Conservation (phyloP, 2,888 invertebrate species). For the Corythucha ciliata region DNA sequence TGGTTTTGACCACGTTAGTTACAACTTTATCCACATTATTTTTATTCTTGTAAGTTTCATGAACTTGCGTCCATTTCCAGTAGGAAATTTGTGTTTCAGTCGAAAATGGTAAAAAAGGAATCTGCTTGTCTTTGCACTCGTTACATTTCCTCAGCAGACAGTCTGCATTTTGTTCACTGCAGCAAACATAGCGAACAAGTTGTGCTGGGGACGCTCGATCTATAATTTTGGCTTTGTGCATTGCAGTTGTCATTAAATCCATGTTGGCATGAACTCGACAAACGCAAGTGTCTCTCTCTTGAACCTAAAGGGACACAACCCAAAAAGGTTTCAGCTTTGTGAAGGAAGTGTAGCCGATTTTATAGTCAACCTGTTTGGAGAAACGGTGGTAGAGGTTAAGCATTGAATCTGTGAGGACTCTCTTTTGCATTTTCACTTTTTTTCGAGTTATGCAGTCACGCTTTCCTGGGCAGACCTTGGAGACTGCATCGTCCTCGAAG, state of each 20-base stretch:
- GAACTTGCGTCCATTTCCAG: neutral
- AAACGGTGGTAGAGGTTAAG: neutral
- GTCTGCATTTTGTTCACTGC: neutral
- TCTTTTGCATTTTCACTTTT: conserved; percentile 22
- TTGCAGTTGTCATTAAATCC: neutral
- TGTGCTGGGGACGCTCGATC: neutral
- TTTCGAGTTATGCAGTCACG: conserved; percentile 12
- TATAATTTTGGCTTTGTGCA: neutral
- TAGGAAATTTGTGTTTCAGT: neutral
- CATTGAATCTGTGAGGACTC: conserved; percentile 15
- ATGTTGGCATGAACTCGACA: conserved; percentile 17
- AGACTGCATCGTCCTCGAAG: conserved; percentile 16
- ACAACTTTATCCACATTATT: neutral
- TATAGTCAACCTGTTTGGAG: neutral
- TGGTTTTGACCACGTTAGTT: neutral
- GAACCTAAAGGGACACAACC: conserved; percentile 1
- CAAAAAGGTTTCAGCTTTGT: conserved; percentile 7
- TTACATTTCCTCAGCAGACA: neutral
- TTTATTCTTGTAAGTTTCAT: neutral
- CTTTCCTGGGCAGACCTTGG: conserved; percentile 17
- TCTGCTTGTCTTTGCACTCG: neutral
- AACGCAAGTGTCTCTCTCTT: conserved; percentile 16
- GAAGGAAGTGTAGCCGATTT: neutral
- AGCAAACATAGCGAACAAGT: neutral
- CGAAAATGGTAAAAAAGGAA: neutral